phyloP scores from a whole-genome alignment of 2,113 vertebrate species.

The Rhodinocichla rosea region DNA sequence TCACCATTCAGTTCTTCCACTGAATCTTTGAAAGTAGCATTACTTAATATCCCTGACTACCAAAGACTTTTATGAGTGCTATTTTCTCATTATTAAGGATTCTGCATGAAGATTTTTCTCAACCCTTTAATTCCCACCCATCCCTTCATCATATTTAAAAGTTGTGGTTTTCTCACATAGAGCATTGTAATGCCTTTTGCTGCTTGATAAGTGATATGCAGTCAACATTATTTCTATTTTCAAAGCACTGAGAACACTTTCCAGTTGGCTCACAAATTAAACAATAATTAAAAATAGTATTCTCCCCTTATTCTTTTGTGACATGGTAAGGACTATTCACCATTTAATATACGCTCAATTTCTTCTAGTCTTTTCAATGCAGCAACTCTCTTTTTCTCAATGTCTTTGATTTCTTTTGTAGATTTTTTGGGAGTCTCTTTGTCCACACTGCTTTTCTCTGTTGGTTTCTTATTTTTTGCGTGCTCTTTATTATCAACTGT shows the following conservation, averaged over 20 bases:
- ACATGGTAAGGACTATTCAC: constrained; percentile 77
- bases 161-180: background rate
- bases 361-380: constrained; percentile 97
- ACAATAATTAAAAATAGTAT: constrained; percentile 15
- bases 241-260: constrained; percentile 35
- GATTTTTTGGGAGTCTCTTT: constrained; percentile 84
- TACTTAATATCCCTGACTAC: background rate
- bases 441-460: constrained; percentile 72
- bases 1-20: background rate
- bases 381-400: constrained; percentile 94
- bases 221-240: constrained; percentile 17
- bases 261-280: constrained; percentile 21
- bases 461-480: constrained; percentile 68
- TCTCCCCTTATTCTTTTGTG: background rate
- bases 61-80: background rate
- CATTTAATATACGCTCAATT: constrained; percentile 96
- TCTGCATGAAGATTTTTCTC: constrained; percentile 2
- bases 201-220: constrained; percentile 13
- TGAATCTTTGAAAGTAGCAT: background rate
- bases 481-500: constrained; percentile 60
- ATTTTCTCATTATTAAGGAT: background rate
- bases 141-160: background rate
- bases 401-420: constrained; percentile 91
- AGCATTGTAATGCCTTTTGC: background rate
- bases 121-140: background rate